Percentiles rank a stretch among this genome's conserved stretches.
These are phyloP conservation scores for Halcyon senegalensis DNA, from an alignment of 2,113 vertebrate species.

Conservation along the genomic window DNA sequence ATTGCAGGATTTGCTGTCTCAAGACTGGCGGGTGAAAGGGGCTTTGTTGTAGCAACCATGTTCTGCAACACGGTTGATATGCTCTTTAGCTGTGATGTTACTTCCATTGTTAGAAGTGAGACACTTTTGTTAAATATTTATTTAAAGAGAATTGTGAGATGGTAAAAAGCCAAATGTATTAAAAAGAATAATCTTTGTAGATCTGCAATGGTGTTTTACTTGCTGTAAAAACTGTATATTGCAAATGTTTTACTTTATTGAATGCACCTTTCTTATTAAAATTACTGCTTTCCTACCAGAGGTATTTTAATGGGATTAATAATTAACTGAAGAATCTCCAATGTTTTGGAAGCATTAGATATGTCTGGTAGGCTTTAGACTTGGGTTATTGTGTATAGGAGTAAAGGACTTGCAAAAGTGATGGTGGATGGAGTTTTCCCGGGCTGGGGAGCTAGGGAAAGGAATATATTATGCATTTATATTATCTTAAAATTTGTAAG, in stretches of 20 bases:
- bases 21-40: constrained; percentile 96
- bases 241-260: constrained; percentile 59
- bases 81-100: neutral
- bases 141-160: neutral
- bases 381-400: neutral
- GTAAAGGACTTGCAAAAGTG: neutral
- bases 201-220: neutral
- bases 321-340: neutral
- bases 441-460: neutral
- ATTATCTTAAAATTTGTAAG: neutral
- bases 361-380: neutral
- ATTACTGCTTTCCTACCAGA: constrained; percentile 2
- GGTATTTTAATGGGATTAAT: constrained; percentile 12
- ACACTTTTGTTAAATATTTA: constrained; percentile 36
- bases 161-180: neutral
- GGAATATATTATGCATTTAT: neutral
- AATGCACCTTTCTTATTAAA: constrained; percentile 65
- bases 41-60: constrained; percentile 80
- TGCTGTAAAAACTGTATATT: constrained; percentile 65
- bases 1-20: constrained; percentile 86
- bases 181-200: neutral
- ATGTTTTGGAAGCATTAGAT: neutral
- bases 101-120: neutral
- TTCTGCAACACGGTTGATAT: neutral
- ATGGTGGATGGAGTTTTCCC: neutral